Base-by-base conservation (phyloP, 1,140 invertebrate genomes). In the Arctopsyche grandis region DNA sequence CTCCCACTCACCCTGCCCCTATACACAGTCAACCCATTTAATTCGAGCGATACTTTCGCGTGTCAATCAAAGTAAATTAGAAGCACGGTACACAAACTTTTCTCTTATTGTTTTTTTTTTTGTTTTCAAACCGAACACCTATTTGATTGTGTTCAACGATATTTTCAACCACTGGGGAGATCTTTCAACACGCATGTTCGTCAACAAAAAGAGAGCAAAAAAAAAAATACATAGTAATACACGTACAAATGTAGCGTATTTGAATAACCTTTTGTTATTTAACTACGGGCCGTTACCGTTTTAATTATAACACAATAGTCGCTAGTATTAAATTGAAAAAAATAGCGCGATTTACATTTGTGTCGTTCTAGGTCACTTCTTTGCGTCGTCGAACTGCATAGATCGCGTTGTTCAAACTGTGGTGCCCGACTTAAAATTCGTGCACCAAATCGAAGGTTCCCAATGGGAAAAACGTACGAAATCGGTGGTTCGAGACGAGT, bases 241-340 rank as follows among this genome's bases (percentile, higher is more conserved):
- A 26, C 10, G 60, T 22, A 22, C 60, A 22, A 22, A 66, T 16
- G 14, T 66, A 19, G 1, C 24, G 24, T 66, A 26, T 79, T 79
- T 79, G 70, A 82, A 79, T 79, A 82, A 81, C 79, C 80, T 79
- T 82, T 82, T 82, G 78, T 82, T 82, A 79, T 79, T 77, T 82
- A 77, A 77, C 56, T 76, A 73, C 69, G 58, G 29, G n/a, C 14
- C 75, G 66, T 76, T 79, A 48, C 77, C 77, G 76, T 52, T 71
- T 79, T 82, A 82, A 82, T 82, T 82, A 82, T 79, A 82, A 79
- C 77, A 79, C 80, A 79, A 82, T 78, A 77, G 78, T 79, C 60
- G 38, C 71, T 77, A 38, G 69, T 71, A 78, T 71, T 52, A 75
- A 80, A 76, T 71, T 52, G 77, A 80, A 76, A 80, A 69, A 74